Evolutionary conservation across 2,113 vertebrate genomes (phyloP), one percentile per base, ranked within the genome.

Genomic region (Semicossyphus pulcher): DNA sequence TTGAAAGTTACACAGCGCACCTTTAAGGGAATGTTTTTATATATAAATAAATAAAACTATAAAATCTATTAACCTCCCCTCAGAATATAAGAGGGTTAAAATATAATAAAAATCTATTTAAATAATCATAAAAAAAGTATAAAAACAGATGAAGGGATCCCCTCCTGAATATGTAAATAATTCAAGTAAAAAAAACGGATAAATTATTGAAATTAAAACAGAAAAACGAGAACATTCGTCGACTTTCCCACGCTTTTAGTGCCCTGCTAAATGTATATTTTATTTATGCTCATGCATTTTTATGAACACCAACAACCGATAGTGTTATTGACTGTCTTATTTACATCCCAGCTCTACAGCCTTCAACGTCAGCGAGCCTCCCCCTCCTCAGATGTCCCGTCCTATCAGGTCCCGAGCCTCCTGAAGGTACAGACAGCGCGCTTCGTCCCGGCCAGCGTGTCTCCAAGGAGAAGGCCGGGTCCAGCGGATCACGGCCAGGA

Each of bases 401-500:
- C 20, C 26, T 28, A 34, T 25, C 25, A 14, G 48, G 26, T 32
- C 64, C 32, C 3, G 8, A 63, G 37, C 45, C 56, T 62, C 32
- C 51, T 36, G 51, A 47, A 72, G 31, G 31, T 60, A 18, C 60
- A 48, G 59, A 32, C 57, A 9, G 20, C 34, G 1, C 10, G 37
- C 20, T 42, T 25, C 31, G 4, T 21, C 32, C 6, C n/a, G 60
- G 29, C 51, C 60, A 1, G 57, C 14, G 63, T 7, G 31, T 76
- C 80, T 79, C 79, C 76, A 45, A 60, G 76, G 83, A 76, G 48
- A 36, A 1, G 52, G 68, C 52, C 75, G 48, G 34, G 68, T 74
- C 85, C 80, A 49, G 76, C 58, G 34, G 68, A 75, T 86, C 79
- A 31, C 32, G 59, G 52, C 84, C 73, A 25, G 66, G 41, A 61